phyloP scores from a whole-genome alignment of 2,113 vertebrate genomes.

The Phrynocephalus versicolor region DNA sequence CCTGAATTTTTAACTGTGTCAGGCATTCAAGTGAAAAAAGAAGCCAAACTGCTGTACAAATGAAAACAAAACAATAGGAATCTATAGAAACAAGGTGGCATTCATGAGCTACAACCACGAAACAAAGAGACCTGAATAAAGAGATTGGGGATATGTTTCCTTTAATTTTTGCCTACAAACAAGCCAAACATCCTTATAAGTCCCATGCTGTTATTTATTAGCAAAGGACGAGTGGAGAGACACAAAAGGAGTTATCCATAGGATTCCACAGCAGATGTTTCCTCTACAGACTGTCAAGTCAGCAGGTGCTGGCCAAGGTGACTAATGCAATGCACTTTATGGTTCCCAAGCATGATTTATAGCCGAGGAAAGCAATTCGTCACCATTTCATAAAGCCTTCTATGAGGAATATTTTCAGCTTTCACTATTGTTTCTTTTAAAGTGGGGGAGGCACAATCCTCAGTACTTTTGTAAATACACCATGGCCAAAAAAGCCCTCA shows the following conservation, averaged over 20 bases:
- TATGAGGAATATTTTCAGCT: slow-evolving; percentile 21
- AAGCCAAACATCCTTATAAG: slow-evolving; percentile 3
- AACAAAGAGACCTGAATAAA: slow-evolving; percentile 42
- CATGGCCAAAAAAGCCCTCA: neutral
- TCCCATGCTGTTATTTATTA: slow-evolving; percentile 40
- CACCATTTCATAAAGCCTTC: slow-evolving; percentile 22
- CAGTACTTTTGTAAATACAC: neutral
- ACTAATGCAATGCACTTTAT: slow-evolving; percentile 22
- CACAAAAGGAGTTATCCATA: slow-evolving; percentile 29
- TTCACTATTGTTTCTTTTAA: slow-evolving; percentile 27
- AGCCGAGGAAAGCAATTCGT: slow-evolving; percentile 31
- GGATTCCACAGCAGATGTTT: slow-evolving; percentile 26
- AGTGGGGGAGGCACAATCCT: neutral
- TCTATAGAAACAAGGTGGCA: slow-evolving; percentile 30
- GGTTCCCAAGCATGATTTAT: slow-evolving; percentile 36
- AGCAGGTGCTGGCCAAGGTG: slow-evolving; percentile 41
- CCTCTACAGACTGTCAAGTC: slow-evolving; percentile 43
- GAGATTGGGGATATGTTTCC: slow-evolving; percentile 15
- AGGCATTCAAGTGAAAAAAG: slow-evolving; percentile 9
- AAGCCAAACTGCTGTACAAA: slow-evolving; percentile 39
- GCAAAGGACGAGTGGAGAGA: neutral
- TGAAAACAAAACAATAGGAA: slow-evolving; percentile 39
- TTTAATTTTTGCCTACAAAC: slow-evolving; percentile 15
- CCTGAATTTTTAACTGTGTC: neutral
- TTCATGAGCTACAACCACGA: slow-evolving; percentile 10